These are phyloP conservation scores for Tetrapedia diversipes DNA, from an alignment of 2,888 invertebrate genomes.

Conservation along the genomic window DNA sequence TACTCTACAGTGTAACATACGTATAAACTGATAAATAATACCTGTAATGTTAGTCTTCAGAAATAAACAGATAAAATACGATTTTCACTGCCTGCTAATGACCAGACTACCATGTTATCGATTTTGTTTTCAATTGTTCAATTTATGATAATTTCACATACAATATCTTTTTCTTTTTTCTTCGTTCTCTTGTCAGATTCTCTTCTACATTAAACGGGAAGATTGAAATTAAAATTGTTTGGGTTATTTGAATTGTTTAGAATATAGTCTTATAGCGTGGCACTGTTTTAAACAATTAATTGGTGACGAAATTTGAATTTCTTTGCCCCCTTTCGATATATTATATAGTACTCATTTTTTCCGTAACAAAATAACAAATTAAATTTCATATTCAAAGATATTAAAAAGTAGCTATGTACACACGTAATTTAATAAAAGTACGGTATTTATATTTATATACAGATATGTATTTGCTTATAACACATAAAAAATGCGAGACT, in stretches of 20 bases:
- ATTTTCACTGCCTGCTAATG: constrained; percentile 41
- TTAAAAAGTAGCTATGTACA: no score
- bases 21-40: constrained; percentile 46
- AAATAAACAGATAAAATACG: constrained; percentile 50
- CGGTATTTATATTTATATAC: no score
- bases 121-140: constrained; percentile 2
- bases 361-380: no score
- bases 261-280: background rate
- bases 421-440: no score
- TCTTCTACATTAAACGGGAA: no score
- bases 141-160: background rate
- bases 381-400: no score
- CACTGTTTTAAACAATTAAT: background rate
- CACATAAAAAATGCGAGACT: background rate
- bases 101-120: constrained; percentile 24
- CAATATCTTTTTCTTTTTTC: background rate
- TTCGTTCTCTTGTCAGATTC: no score
- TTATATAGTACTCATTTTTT: no score
- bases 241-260: no score
- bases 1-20: no score
- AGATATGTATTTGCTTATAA: background rate
- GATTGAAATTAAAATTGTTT: no score
- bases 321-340: no score
- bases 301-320: background rate
- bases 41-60: constrained; percentile 45